Base-by-base conservation (phyloP, 2,797 vertebrate genomes). In the Halcyon badia region DNA sequence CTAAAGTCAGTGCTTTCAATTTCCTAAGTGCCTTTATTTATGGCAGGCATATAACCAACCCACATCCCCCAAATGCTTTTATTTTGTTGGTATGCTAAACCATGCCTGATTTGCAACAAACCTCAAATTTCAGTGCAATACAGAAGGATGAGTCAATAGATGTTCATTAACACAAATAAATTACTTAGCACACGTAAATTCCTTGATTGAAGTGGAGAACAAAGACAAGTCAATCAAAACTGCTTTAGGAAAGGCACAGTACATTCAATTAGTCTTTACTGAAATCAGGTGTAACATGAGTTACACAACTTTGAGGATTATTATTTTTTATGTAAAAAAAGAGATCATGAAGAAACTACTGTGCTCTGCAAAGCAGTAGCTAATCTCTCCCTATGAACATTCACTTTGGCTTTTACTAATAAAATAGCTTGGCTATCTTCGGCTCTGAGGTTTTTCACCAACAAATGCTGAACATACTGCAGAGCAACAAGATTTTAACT, bases 141-240 rank as follows among this genome's bases (percentile, higher is more conserved):
- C 17, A 13, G 44, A 86, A 69, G 14, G n/a, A 82, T 72, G 46
- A 92, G 25, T 92, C 57, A 94, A 19, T 83, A 75, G 35, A 49
- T 65, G 76, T 61, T 88, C 62, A 61, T 96, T 90, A 90, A 57
- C 37, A 86, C 21, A 71, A 87, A 89, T 35, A 94, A 96, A 84
- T 86, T 89, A 73, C 95, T 89, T 83, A 91, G 64, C 48, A 61
- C 16, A 84, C 48, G 24, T 70, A 86, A 86, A 77, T 58, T 54
- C 14, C 10, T 76, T 90, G 24, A 72, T 90, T 79, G 48, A 79
- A 92, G 25, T 37, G 25, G 26, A 90, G 62, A 84, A 73, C 66
- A 93, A 84, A 81, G n/a, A 88, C 19, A 57, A 90, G 39, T 80
- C 39, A 88, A 68, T 87, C 46, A 89, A 89, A 92, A 90, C 17